Base-by-base conservation (phyloP, 2,888 invertebrate species). In the Chironomus riparius region DNA sequence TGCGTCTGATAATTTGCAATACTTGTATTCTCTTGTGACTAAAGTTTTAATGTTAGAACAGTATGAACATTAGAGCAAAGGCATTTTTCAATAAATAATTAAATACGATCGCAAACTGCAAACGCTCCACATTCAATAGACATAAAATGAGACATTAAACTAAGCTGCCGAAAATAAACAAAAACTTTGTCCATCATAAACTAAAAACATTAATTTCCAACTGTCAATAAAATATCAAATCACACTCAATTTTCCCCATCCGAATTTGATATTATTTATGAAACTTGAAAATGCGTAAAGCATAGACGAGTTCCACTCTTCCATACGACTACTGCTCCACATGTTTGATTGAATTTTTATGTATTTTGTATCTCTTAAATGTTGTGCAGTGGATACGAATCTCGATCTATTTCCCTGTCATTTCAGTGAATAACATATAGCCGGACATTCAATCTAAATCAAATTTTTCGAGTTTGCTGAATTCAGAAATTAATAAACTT, bases 151-250 rank as follows among this genome's bases (percentile, higher is more conserved):
- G 24, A 28, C 5, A 38, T 38, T 38, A 10, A 38, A 38, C 4
- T 38, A 38, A 38, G 10, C 38, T 38, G 10, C 10, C 38, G 38
- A 38, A 38, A 10, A 38, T 38, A 38, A 10, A 38, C 38, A 38
- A 38, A 38, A 10, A 38, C 10, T 10, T 38, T 38, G 28, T 38
- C 38, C 38, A 10, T 1, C 10, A 38, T 10, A 38, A 38, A 38
- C 10, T 38, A 10, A 56, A 56, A 56, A 56, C 15, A 56, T 56
- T 56, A 56, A 56, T 56, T 56, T 56, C 15, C 24, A 65, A 65
- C 65, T 65, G 65, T 65, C 65, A 65, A 65, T 65, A 65, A 65
- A 65, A 12, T n/a, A 65, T 65, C 22, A 65, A 24, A 24, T 21
- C 24, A 24, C 18, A 56, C 18, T 56, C 7, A 7, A 56, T 56